Percentiles rank a stretch among this genome's conserved stretches.
Conservation (phyloP, 2,113 vertebrate genomes). For the Odontophorus gujanensis region DNA sequence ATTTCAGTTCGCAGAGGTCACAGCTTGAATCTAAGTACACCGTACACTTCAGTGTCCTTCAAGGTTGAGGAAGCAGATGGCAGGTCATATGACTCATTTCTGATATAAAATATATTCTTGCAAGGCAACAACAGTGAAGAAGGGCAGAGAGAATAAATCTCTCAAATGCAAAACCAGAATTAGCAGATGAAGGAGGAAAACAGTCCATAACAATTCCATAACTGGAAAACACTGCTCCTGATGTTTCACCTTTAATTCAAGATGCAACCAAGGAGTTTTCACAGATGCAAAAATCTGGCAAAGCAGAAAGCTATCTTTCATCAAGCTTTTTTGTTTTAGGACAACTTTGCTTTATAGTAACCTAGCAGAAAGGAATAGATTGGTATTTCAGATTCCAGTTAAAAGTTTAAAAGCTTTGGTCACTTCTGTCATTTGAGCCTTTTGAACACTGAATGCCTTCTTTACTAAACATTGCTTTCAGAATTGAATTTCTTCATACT, state of each 20-base stretch:
- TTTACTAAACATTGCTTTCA: neutral
- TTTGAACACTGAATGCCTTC: neutral
- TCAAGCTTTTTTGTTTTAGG: neutral
- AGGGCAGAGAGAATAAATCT: slow-evolving; percentile 2
- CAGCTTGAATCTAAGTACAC: neutral
- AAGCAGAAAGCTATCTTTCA: neutral
- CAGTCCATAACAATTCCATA: neutral
- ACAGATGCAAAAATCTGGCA: neutral
- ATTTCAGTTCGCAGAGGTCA: neutral
- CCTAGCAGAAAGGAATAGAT: neutral
- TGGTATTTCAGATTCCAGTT: neutral
- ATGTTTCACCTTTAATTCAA: neutral
- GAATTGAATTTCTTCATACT: neutral
- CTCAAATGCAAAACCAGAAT: neutral
- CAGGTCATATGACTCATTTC: neutral
- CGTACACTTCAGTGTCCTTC: neutral
- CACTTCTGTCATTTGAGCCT: neutral
- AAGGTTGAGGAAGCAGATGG: neutral
- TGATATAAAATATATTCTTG: slow-evolving; percentile 11
- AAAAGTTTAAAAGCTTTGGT: neutral
- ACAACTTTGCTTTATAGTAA: neutral
- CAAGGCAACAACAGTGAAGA: neutral
- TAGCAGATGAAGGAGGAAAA: neutral
- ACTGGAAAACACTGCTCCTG: neutral
- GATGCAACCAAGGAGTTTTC: slow-evolving; percentile 5